Evolutionary conservation across 2,113 vertebrate species (phyloP).

Genomic region (Columba janthina): DNA sequence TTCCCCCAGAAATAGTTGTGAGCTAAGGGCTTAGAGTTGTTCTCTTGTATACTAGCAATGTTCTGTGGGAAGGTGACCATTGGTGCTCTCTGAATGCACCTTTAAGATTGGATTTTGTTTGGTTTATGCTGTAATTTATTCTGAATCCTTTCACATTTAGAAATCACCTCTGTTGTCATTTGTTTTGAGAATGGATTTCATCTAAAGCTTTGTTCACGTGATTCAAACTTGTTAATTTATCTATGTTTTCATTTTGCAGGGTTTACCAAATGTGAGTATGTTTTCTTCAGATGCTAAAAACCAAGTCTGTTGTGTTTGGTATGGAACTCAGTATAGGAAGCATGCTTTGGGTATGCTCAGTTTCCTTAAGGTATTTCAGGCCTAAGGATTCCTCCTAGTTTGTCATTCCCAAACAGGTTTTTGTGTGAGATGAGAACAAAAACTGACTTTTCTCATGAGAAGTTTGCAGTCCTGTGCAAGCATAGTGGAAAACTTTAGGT

Average conservation of each 20-base stretch:
- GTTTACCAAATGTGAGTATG: not conserved
- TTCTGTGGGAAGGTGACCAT: not conserved
- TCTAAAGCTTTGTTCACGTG: not conserved
- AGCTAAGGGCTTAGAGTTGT: not conserved
- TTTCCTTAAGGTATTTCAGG: not conserved
- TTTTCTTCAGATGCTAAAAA: not conserved
- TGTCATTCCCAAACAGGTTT: not conserved
- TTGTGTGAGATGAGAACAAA: not conserved
- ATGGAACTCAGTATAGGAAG: not conserved
- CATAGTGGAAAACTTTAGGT: not conserved
- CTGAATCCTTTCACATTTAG: not conserved
- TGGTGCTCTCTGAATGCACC: not conserved
- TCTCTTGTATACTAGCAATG: too few relatives aligned
- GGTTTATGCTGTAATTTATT: not conserved
- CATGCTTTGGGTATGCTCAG: not conserved
- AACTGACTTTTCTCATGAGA: not conserved
- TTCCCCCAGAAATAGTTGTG: not conserved
- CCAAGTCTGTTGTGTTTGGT: not conserved
- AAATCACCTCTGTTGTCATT: not conserved
- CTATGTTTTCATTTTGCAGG: not conserved
- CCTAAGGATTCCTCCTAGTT: not conserved
- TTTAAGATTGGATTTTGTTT: not conserved
- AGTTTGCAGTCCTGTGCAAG: not conserved
- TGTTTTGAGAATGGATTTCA: not conserved
- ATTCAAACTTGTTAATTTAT: not conserved